Evolutionary conservation across 2,888 invertebrate species (phyloP).

Genomic region (Cactoblastis cactorum): DNA sequence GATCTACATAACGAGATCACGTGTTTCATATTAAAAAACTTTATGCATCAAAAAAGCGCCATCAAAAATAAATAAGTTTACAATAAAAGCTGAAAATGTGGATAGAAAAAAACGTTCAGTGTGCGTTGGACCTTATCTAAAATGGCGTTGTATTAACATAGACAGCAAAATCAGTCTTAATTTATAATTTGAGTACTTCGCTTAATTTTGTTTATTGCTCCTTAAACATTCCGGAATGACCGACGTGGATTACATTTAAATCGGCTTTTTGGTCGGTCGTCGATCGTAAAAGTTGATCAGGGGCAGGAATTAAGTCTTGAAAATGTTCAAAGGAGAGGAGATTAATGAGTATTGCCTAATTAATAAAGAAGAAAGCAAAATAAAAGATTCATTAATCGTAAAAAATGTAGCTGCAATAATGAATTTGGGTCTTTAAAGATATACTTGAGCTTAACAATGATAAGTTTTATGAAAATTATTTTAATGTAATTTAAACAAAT

Average conservation of each 20-base stretch:
- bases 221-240: not conserved
- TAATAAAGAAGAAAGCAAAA: too few species aligned
- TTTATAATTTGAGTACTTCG: constrained; percentile 7
- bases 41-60: too few species aligned
- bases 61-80: too few species aligned
- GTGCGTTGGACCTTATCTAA: not conserved
- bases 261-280: not conserved
- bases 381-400: too few species aligned
- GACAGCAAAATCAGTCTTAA: constrained; percentile 9
- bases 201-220: constrained; percentile 7
- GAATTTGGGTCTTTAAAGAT: too few species aligned
- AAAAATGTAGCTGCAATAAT: too few species aligned
- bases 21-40: too few species aligned
- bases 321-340: not conserved
- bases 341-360: not conserved
- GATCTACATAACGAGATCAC: too few species aligned
- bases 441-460: too few species aligned
- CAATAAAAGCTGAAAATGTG: too few species aligned
- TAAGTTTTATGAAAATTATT: too few species aligned
- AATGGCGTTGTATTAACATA: constrained; percentile 13
- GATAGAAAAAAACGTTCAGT: not conserved
- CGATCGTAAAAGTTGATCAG: not conserved
- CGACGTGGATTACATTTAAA: constrained; percentile 2
- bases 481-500: too few species aligned
- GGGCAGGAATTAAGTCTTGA: not conserved